A percentile compares a stretch with the other conserved stretches of the same genome.
Conservation (phyloP, 2,113 vertebrate species). For the Microtus montanus region DNA sequence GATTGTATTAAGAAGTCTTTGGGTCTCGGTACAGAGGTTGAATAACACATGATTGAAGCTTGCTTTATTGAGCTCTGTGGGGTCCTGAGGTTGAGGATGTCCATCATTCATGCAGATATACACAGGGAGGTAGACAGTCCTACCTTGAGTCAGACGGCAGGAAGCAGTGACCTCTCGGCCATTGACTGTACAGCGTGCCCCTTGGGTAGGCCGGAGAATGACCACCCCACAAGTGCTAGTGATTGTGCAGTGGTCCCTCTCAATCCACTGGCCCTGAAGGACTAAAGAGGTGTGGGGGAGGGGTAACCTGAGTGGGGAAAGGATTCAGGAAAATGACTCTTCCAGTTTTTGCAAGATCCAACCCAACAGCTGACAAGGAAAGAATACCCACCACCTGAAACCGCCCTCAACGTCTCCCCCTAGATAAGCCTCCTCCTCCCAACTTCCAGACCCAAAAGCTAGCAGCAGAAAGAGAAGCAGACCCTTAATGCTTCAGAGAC, state of each 20-base stretch:
- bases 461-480: slow-evolving; percentile 18
- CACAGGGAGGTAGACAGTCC: background rate
- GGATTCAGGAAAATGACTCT: background rate
- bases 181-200: slow-evolving; percentile 91
- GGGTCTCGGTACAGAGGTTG: background rate
- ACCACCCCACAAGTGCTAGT: slow-evolving; percentile 92
- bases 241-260: slow-evolving; percentile 90
- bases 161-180: slow-evolving; percentile 89
- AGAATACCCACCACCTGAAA: background rate
- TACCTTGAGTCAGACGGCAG: slow-evolving; percentile 95
- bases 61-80: slow-evolving; percentile 3
- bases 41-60: background rate
- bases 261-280: slow-evolving; percentile 89
- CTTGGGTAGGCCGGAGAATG: slow-evolving; percentile 87
- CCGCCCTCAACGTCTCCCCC: background rate
- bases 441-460: background rate
- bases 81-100: background rate
- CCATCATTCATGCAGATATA: background rate
- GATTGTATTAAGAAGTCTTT: slow-evolving; percentile 29
- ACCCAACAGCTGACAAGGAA: background rate
- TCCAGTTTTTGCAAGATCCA: background rate
- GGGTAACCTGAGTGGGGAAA: background rate
- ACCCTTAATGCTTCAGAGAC: background rate
- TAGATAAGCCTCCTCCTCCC: background rate
- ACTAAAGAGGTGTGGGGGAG: slow-evolving; percentile 81